phyloP scores from a whole-genome alignment of 2,113 vertebrate species.

The Erythrolamprus reginae region DNA sequence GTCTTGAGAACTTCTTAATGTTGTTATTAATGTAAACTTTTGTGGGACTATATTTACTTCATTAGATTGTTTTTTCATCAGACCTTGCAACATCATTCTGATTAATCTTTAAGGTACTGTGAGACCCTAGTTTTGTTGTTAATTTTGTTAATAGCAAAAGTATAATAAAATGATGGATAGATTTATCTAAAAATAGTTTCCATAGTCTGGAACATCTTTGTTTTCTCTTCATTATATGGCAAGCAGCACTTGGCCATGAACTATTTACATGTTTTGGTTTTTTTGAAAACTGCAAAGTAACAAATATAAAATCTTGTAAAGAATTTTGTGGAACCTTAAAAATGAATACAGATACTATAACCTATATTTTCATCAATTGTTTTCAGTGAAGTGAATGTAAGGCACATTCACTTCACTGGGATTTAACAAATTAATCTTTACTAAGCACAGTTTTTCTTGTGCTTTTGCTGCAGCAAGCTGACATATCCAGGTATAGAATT shows the following conservation, averaged over 20 bases:
- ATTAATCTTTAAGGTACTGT: neutral
- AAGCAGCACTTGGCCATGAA: conserved; percentile 71
- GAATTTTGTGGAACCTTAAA: neutral
- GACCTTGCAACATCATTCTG: neutral
- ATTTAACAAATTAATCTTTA: neutral
- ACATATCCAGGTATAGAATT: neutral
- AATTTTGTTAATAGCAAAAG: neutral
- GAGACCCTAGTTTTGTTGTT: neutral
- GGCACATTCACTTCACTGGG: neutral
- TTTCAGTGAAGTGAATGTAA: neutral
- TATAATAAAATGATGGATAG: neutral
- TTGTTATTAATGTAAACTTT: neutral
- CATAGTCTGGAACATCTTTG: conserved; percentile 42
- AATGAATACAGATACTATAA: neutral
- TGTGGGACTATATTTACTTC: neutral
- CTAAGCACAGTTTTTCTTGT: neutral
- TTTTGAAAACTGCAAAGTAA: neutral
- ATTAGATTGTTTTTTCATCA: neutral
- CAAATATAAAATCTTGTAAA: neutral
- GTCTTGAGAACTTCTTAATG: neutral
- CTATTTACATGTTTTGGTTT: conserved; percentile 29
- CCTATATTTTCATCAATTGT: neutral
- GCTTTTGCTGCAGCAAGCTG: neutral
- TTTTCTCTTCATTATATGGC: conserved; percentile 46
- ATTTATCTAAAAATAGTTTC: conserved; percentile 27